Evolutionary conservation across 2,888 invertebrate genomes (phyloP).

Genomic region (Bibio marci): DNA sequence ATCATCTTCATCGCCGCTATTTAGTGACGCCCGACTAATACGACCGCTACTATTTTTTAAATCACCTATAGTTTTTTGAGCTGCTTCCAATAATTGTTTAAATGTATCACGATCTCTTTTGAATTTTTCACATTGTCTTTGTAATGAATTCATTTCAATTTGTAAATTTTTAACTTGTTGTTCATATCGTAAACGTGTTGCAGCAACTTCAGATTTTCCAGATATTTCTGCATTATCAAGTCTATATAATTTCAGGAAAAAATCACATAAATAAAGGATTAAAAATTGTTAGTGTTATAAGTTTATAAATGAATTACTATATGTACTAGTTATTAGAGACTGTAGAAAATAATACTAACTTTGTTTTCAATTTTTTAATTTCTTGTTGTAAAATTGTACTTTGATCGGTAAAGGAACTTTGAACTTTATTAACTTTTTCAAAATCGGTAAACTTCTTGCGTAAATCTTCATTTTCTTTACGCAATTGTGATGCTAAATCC

Average conservation of each 20-base stretch:
- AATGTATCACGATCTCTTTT: conserved; percentile 78
- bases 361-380: conserved; percentile 47
- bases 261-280: too few relatives aligned
- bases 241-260: conserved; percentile 15
- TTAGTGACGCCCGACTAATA: conserved; percentile 42
- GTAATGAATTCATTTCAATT: conserved; percentile 61
- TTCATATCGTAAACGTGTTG: conserved; percentile 71
- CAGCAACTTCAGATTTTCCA: conserved; percentile 60
- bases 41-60: conserved; percentile 42
- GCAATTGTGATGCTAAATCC: conserved; percentile 55
- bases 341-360: conserved; percentile 29
- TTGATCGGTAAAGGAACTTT: conserved; percentile 59
- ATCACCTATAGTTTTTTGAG: conserved; percentile 68
- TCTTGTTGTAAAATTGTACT: conserved; percentile 60
- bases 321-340: neutral
- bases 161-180: conserved; percentile 64
- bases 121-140: conserved; percentile 41
- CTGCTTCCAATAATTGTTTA: conserved; percentile 75
- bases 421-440: conserved; percentile 67
- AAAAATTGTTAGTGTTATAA: neutral
- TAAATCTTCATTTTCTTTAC: conserved; percentile 60
- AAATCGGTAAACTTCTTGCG: conserved; percentile 68
- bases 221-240: conserved; percentile 50
- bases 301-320: neutral
- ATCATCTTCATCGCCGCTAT: conserved; percentile 60